A percentile compares a stretch with the other conserved stretches of the same genome.
Conservation (phyloP, 1,140 invertebrate species). For the Sesamia nonagrioides region DNA sequence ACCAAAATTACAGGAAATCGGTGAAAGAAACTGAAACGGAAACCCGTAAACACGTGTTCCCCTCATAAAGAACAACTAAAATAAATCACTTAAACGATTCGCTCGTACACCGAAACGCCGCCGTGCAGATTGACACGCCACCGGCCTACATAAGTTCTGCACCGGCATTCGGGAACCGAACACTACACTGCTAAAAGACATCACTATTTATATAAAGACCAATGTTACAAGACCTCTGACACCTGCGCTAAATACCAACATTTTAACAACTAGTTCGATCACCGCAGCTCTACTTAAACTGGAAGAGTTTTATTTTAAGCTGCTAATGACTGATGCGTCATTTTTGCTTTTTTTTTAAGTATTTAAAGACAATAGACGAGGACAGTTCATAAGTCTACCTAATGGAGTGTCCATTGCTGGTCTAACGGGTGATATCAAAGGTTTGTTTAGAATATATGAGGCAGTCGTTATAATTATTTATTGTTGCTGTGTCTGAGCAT, state of each 20-base stretch:
- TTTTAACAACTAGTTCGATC: conserved; percentile 5
- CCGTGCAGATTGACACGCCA: conserved; percentile 60
- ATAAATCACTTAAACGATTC: conserved; percentile 52
- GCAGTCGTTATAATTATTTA: conserved; percentile 37
- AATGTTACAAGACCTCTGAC: conserved; percentile 48
- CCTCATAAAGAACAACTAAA: conserved; percentile 38
- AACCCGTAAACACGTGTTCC: conserved; percentile 32
- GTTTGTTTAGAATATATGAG: conserved; percentile 8
- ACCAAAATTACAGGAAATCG: background rate
- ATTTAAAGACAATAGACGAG: conserved; percentile 62
- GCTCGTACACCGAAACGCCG: conserved; percentile 23
- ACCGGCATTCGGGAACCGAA: conserved; percentile 65
- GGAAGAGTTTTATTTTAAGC: conserved; percentile 55
- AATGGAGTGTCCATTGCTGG: conserved; percentile 50
- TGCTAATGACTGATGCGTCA: conserved; percentile 69
- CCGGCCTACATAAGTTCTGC: conserved; percentile 61
- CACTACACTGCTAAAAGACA: conserved; percentile 58
- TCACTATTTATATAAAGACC: conserved; percentile 64
- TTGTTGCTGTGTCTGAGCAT: conserved; percentile 6
- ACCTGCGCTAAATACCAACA: conserved; percentile 57
- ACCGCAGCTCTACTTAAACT: conserved; percentile 49
- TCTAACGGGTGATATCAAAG: conserved; percentile 34
- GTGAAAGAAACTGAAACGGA: background rate
- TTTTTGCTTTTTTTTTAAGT: conserved; percentile 52
- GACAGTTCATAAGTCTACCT: conserved; percentile 53